Evolutionary conservation across 2,113 vertebrate genomes (phyloP), one percentile per base, ranked within the genome.

Genomic region (Myrmecobius fasciatus): DNA sequence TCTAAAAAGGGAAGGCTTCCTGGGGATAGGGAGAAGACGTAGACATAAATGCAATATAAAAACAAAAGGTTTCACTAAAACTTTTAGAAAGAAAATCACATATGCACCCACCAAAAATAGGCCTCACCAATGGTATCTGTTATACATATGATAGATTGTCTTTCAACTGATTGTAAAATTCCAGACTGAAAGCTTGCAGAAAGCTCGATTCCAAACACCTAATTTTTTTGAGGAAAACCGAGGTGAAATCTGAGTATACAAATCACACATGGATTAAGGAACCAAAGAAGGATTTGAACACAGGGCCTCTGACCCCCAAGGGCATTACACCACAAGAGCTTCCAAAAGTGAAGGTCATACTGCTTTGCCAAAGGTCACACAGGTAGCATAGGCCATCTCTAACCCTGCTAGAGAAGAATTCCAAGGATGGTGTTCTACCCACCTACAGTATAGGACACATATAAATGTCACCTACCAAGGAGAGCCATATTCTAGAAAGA

Each of bases 401-500:
- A 83, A 43, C 20, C 36, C 20, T 20, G 22, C 36, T 83, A n/a
- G 7, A 43, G 67, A 83, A 8, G 17, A n/a, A 83, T 17, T 83
- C n/a, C 36, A 43, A 43, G 7, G n/a, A n/a, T 83, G 8, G n/a
- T 83, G 67, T n/a, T 83, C 67, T 83, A n/a, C 67, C 36, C 20
- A n/a, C 14, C 36, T n/a, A n/a, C 67, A 8, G 14, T 43, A 43
- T 6, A 75, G 1, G 6, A 22, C 4, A 83, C 17, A 83, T 6
- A 83, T 1, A 43, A 43, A 83, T 83, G 20, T 83, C 8, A 48
- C 8, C 46, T 24, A 67, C 25, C 88, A 14, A 67, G 36, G 49
- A 83, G 14, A 54, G 20, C 60, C 51, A 28, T 47, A 89, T 89
- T 94, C 26, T 52, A 67, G 93, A 26, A 92, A 95, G 46, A 92